Percentiles rank a stretch among this genome's conserved stretches.
These are phyloP conservation scores for Elgonia sp. DNA, from an alignment of 2,888 invertebrate genomes.

Conservation along the genomic window DNA sequence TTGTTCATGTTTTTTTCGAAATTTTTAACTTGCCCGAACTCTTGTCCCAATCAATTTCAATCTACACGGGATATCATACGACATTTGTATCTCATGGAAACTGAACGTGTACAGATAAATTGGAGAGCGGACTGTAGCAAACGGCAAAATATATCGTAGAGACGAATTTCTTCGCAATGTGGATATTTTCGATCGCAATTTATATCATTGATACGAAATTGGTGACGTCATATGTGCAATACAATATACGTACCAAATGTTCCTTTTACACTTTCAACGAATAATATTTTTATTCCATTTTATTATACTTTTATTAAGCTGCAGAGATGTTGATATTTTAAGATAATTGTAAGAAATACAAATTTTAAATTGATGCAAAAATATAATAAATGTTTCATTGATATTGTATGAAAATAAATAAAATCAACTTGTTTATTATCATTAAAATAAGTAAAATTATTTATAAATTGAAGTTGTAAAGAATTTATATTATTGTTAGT, in stretches of 20 bases:
- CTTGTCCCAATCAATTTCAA: slow-evolving; percentile 52
- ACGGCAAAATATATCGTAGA: slow-evolving; percentile 34
- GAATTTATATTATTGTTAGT: no score
- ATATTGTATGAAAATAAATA: no score
- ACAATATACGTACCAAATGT: slow-evolving; percentile 4
- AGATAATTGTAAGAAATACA: neutral
- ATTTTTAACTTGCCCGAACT: slow-evolving; percentile 24
- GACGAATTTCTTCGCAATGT: slow-evolving; percentile 33
- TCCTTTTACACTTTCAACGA: neutral
- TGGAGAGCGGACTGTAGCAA: slow-evolving; percentile 54
- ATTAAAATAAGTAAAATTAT: no score
- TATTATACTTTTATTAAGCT: neutral
- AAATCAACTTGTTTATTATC: no score
- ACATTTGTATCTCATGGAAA: slow-evolving; percentile 51
- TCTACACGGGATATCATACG: slow-evolving; percentile 41
- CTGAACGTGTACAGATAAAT: slow-evolving; percentile 45
- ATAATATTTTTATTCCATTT: neutral
- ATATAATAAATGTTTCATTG: no score
- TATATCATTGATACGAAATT: slow-evolving; percentile 28
- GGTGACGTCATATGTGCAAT: slow-evolving; percentile 36
- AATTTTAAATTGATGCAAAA: neutral
- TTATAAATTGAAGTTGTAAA: no score
- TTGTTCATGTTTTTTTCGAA: slow-evolving; percentile 8
- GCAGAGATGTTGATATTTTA: neutral
- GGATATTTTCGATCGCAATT: slow-evolving; percentile 45